Evolutionary conservation across 1,140 invertebrate species (phyloP).

Genomic region (Oreohelix idahoensis): DNA sequence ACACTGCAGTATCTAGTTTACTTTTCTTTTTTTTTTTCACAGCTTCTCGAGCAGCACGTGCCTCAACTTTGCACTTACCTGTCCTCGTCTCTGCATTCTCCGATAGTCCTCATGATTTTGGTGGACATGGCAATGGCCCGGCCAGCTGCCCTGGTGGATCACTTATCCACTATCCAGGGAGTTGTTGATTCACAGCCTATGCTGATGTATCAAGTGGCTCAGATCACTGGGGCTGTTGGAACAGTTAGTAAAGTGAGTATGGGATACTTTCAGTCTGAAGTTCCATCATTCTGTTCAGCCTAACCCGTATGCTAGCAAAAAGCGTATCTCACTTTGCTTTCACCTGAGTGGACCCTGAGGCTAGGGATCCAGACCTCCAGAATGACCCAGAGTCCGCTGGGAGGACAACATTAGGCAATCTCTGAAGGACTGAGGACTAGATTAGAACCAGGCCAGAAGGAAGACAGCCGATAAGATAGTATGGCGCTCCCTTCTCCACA

Average conservation of each 20-base stretch:
- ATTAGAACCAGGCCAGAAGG: no score
- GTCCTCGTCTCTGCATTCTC: conserved; percentile 75
- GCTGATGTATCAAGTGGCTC: conserved; percentile 74
- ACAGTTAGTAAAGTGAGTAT: conserved; percentile 67
- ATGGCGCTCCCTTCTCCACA: no score
- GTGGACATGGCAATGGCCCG: conserved; percentile 82
- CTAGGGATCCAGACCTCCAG: no score
- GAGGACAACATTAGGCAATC: no score
- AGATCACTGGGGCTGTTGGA: conserved; percentile 72
- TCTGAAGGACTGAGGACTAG: no score
- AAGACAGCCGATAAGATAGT: no score
- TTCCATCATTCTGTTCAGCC: no score
- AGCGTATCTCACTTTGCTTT: no score
- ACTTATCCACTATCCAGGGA: conserved; percentile 80
- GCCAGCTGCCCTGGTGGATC: conserved; percentile 80
- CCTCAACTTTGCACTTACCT: conserved; percentile 85
- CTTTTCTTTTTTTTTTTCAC: conserved; percentile 33
- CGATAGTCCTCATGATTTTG: conserved; percentile 83
- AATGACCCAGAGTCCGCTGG: no score
- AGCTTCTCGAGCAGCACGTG: conserved; percentile 83
- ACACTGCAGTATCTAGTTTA: background rate
- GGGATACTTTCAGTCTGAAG: background rate
- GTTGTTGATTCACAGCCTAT: conserved; percentile 81
- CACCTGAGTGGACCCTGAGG: no score
- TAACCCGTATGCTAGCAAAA: no score